Percentiles rank a stretch among this genome's conserved stretches.
These are phyloP conservation scores for Nothoprocta perdicaria DNA, from an alignment of 2,113 vertebrate genomes.

Conservation along the genomic window DNA sequence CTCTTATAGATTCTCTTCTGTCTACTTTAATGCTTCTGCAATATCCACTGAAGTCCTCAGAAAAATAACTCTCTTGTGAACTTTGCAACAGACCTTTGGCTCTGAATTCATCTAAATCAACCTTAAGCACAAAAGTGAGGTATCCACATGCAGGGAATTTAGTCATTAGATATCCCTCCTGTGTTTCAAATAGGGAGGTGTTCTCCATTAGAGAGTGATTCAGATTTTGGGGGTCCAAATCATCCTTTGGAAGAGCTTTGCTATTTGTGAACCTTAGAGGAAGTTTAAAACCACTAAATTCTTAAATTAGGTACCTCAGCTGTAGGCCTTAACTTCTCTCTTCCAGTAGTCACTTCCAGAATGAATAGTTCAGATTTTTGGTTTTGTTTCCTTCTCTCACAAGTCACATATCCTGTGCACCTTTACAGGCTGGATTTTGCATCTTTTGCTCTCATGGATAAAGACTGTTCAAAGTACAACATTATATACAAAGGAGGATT, in stretches of 20 bases:
- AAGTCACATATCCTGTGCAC: not conserved
- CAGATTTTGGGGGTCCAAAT: not conserved
- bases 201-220: not conserved
- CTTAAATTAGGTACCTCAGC: not conserved
- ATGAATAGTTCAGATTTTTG: not conserved
- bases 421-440: not conserved
- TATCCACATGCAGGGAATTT: not conserved
- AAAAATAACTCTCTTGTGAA: not conserved
- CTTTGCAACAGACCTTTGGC: not conserved
- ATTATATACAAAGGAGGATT: not conserved
- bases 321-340: not conserved
- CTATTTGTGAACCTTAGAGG: not conserved
- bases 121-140: not conserved
- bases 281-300: not conserved
- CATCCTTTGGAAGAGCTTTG: not conserved
- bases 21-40: not conserved
- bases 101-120: not conserved
- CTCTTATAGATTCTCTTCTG: not conserved
- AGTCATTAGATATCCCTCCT: not conserved
- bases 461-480: not conserved
- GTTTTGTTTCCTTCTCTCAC: not conserved
- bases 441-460: not conserved
- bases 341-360: not conserved
- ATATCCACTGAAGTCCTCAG: not conserved
- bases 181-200: not conserved